phyloP scores from a whole-genome alignment of 2,113 vertebrate genomes.

The Camelus bactrianus region DNA sequence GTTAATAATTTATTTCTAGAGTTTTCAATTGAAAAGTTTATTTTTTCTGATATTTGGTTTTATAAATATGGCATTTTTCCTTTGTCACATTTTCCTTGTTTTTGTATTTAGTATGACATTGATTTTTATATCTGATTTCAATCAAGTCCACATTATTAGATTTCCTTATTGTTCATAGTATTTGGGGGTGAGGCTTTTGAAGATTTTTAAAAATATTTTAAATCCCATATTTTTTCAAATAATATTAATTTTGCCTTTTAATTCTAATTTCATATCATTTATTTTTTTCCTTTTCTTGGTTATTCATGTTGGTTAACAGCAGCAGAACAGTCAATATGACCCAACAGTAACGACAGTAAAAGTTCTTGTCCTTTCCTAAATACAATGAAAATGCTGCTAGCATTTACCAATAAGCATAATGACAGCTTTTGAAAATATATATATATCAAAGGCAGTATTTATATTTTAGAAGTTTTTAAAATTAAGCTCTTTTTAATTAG shows the following conservation, averaged over 20 bases:
- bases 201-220: background rate
- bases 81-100: background rate
- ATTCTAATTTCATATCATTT: background rate
- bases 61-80: background rate
- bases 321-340: background rate
- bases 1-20: background rate
- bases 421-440: background rate
- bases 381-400: background rate
- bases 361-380: background rate
- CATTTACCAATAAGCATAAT: background rate
- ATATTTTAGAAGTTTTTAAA: background rate
- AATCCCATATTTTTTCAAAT: constrained; percentile 29
- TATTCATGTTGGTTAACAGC: background rate
- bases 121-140: background rate
- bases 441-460: background rate
- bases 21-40: background rate
- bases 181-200: background rate
- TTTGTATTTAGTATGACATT: background rate
- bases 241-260: background rate
- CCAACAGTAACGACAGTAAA: background rate
- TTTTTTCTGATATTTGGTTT: background rate
- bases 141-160: background rate
- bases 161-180: background rate
- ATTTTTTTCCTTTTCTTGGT: background rate
- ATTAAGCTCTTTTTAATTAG: background rate